Evolutionary conservation across 2,888 invertebrate genomes (phyloP).

Genomic region (Drosophila meridiana): DNA sequence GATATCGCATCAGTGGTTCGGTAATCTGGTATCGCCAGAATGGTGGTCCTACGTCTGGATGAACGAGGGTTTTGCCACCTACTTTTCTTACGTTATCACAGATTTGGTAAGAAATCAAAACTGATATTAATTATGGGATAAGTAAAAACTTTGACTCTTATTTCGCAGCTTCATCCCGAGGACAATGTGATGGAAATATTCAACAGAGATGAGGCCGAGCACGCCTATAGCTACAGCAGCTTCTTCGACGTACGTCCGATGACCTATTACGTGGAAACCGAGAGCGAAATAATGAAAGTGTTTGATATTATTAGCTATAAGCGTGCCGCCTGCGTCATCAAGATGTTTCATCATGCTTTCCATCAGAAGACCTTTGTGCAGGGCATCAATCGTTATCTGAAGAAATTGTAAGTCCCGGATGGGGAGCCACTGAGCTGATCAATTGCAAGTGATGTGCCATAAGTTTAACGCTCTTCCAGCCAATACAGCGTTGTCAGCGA

Average conservation of each 20-base stretch:
- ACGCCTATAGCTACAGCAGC: conserved; percentile 76
- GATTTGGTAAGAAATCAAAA: conserved; percentile 69
- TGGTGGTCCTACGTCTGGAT: conserved; percentile 92
- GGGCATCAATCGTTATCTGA: conserved; percentile 73
- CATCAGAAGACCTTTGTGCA: conserved; percentile 78
- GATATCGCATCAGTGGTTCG: conserved; percentile 92
- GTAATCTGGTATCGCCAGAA: conserved; percentile 89
- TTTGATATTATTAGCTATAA: conserved; percentile 89
- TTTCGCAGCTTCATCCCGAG: conserved; percentile 86
- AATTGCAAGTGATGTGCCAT: conserved; percentile 80
- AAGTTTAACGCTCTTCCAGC: conserved; percentile 77
- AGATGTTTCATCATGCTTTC: conserved; percentile 84
- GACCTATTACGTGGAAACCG: conserved; percentile 82
- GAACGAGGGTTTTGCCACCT: conserved; percentile 90
- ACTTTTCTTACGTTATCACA: conserved; percentile 80
- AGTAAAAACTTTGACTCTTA: not conserved
- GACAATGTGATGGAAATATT: conserved; percentile 89
- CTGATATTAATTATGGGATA: too few species aligned
- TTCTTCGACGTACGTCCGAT: conserved; percentile 78
- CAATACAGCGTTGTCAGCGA: conserved; percentile 82
- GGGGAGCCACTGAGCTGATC: conserved; percentile 59
- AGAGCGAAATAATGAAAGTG: conserved; percentile 69
- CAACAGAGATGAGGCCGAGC: conserved; percentile 84
- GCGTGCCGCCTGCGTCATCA: conserved; percentile 85
- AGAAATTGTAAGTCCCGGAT: conserved; percentile 81